Base-by-base conservation (phyloP, 2,888 invertebrate species). In the Allophyes oxyacanthae region DNA sequence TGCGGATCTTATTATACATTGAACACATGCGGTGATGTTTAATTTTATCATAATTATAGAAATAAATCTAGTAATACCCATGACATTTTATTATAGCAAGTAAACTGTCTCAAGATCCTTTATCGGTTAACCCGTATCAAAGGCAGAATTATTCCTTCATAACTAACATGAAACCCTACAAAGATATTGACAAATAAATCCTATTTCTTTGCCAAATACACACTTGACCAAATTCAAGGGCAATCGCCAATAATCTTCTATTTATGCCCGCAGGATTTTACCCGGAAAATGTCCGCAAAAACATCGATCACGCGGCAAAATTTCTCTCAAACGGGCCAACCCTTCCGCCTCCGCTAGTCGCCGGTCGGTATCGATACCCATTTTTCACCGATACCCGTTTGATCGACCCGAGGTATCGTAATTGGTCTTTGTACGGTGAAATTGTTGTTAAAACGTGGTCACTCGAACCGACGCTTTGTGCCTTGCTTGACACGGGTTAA, bases 351-450 rank as follows among this genome's bases (percentile, higher is more conserved):
- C 69, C 66, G 46, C 60, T 41, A 64, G 44, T 66, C 53, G 36
- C 41, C 42, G 55, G 32, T 42, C 62, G 42, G 40, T 55, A 64
- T 28, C 69, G 72, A 78, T 64, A 63, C 60, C 60, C 46, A 77
- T 79, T 81, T 82, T 80, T 82, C 70, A 71, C 59, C 66, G 64
- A 71, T 77, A 75, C 77, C 55, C 68, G 77, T 80, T 79, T 75
- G 81, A 81, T 77, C 68, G 78, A 76, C 65, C 60, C 63, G 50
- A 62, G 51, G 73, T 69, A 67, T 63, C 67, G 72, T 83, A 82
- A 82, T 82, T 83, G 82, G 78, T 74, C 78, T 80, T 76, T 82
- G 79, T 76, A 64, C 62, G 71, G 59, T 68, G 63, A 76, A 79
- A 78, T 70, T 79, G 79, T 78, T 83, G 79, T 77, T 76, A 62